Evolutionary conservation across 2,797 vertebrate genomes (phyloP).

Genomic region (Melanotaenia boesemani): DNA sequence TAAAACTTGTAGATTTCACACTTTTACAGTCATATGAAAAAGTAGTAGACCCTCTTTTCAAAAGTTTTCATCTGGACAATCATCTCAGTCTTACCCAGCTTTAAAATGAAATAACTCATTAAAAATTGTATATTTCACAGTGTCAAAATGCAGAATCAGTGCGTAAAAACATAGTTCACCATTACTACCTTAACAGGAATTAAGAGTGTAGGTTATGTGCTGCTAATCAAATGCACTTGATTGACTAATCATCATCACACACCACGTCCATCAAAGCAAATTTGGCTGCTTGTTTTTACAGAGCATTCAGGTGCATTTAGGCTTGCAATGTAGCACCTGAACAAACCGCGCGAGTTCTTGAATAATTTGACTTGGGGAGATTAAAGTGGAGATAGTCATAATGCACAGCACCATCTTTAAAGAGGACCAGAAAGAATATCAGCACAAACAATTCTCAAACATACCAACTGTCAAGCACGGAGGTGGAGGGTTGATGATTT

Average conservation of each 20-base stretch:
- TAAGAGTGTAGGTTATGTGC: not conserved
- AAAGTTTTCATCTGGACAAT: too few relatives aligned
- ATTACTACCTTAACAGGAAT: not conserved
- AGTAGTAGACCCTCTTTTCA: too few relatives aligned
- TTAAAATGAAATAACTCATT: not conserved
- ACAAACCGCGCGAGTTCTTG: not conserved
- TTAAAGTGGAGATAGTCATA: not conserved
- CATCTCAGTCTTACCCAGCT: not conserved
- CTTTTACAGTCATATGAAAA: too few relatives aligned
- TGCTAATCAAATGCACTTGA: not conserved
- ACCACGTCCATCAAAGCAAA: not conserved
- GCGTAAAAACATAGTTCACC: not conserved
- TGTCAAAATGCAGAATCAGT: too few relatives aligned
- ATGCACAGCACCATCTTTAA: not conserved
- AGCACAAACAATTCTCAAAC: too few relatives aligned
- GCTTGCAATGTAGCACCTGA: not conserved
- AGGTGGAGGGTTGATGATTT: too few relatives aligned
- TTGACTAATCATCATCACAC: not conserved
- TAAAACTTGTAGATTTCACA: not conserved
- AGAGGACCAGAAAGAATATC: not conserved
- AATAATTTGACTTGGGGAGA: not conserved
- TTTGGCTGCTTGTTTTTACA: not conserved
- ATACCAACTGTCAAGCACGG: too few relatives aligned
- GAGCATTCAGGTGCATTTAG: not conserved
- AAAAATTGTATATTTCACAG: not conserved